phyloP scores from a whole-genome alignment of 1,140 invertebrate species.

The Homarus americanus region DNA sequence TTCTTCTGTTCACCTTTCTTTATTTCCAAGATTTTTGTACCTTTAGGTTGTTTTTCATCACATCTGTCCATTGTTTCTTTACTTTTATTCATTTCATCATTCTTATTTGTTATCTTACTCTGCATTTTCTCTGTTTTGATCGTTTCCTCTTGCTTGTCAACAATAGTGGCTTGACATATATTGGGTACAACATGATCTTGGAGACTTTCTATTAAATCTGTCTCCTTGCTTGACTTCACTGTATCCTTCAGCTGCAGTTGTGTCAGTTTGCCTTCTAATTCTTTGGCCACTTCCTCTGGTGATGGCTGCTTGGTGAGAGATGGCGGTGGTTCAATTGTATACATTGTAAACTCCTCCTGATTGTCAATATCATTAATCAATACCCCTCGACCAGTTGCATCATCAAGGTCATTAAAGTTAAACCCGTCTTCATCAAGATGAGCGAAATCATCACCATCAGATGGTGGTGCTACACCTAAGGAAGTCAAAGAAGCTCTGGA shows the following conservation, averaged over 20 bases:
- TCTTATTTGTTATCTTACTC: not conserved
- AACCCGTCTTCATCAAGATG: conserved; percentile 79
- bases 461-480: conserved; percentile 84
- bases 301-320: conserved; percentile 10
- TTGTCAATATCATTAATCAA: conserved; percentile 76
- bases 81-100: not conserved
- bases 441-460: conserved; percentile 83
- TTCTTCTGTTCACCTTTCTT: not conserved
- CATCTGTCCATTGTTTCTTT: not conserved
- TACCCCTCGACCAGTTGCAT: not conserved
- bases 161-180: not conserved
- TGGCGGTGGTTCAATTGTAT: conserved; percentile 16
- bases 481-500: conserved; percentile 77
- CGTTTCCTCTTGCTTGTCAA: not conserved
- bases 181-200: not conserved
- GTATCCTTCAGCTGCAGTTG: conserved; percentile 27
- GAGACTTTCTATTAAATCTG: not conserved
- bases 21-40: not conserved
- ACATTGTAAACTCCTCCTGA: conserved; percentile 46
- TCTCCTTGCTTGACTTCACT: not conserved
- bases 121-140: not conserved
- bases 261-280: conserved; percentile 38
- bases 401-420: conserved; percentile 78
- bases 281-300: conserved; percentile 24
- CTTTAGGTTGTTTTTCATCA: not conserved